These are phyloP conservation scores for Platycnemis pennipes DNA, from an alignment of 2,888 invertebrate genomes.

Conservation along the genomic window DNA sequence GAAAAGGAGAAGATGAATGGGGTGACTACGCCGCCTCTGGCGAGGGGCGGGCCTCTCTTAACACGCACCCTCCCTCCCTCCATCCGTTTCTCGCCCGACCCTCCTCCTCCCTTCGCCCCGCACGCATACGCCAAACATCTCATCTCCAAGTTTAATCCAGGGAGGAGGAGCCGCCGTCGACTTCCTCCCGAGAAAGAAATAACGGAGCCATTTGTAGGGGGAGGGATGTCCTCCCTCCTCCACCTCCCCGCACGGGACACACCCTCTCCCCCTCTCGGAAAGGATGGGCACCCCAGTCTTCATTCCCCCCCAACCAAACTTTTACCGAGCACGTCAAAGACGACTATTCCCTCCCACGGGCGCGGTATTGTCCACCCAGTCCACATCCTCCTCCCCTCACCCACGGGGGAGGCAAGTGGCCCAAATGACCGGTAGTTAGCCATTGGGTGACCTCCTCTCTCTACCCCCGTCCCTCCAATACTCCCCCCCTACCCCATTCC, in stretches of 20 bases:
- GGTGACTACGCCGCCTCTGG: background rate
- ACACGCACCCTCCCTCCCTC: background rate
- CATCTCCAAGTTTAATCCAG: constrained; percentile 65
- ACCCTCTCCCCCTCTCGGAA: background rate
- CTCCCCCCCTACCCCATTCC: too few relatives aligned
- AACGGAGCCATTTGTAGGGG: constrained; percentile 12
- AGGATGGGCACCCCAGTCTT: background rate
- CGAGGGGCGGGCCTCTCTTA: background rate
- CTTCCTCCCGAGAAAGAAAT: constrained; percentile 47
- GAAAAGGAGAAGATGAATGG: background rate
- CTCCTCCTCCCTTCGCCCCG: background rate
- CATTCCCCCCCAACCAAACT: background rate
- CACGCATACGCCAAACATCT: constrained; percentile 57
- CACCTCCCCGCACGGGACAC: background rate
- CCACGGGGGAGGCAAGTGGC: constrained; percentile 26
- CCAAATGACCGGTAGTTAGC: constrained; percentile 66
- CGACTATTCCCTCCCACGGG: too few relatives aligned
- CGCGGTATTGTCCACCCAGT: background rate
- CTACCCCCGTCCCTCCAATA: background rate
- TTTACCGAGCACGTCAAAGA: background rate
- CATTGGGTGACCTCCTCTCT: constrained; percentile 10
- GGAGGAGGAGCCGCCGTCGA: background rate
- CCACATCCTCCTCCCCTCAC: background rate
- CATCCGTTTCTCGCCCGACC: background rate
- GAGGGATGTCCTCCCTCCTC: background rate